Evolutionary conservation across 2,888 invertebrate genomes (phyloP).

Genomic region (Caenorhabditis sp.): DNA sequence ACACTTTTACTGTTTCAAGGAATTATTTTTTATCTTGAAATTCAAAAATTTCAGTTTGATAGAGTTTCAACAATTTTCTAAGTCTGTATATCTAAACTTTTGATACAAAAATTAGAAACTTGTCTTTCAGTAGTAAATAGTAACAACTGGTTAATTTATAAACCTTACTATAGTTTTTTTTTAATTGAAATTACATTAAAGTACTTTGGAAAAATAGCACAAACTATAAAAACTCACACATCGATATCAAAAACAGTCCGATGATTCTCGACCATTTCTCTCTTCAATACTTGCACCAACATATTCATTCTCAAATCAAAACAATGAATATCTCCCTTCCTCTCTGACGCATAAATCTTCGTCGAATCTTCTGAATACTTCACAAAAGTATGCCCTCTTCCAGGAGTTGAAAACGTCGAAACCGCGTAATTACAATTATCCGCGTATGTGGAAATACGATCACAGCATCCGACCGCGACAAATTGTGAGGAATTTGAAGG

Average conservation of each 20-base stretch:
- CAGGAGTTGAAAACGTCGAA: conserved; percentile 15
- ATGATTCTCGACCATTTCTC: conserved; percentile 18
- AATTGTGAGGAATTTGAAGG: conserved; percentile 23
- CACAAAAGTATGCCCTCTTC: conserved; percentile 27
- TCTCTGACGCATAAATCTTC: conserved; percentile 30
- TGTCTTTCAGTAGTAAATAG: no score
- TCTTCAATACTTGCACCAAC: conserved; percentile 20
- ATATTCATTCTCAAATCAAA: conserved; percentile 35
- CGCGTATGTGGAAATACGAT: conserved; percentile 16
- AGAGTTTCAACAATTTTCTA: no score
- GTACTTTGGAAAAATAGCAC: no score
- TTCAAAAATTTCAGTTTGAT: no score
- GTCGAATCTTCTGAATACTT: conserved; percentile 16
- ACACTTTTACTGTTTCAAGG: no score
- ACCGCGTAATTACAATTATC: conserved; percentile 16
- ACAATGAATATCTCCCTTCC: conserved; percentile 35
- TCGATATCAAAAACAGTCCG: conserved; percentile 33
- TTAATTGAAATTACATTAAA: no score
- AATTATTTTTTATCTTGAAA: no score
- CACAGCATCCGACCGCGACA: conserved; percentile 17
- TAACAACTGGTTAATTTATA: no score
- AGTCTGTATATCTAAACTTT: no score
- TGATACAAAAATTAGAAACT: no score
- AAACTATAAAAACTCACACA: conserved; percentile 2
- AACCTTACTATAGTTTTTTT: no score